phyloP scores from a whole-genome alignment of 2,888 invertebrate species.

The Rhamphomyia laevipes region DNA sequence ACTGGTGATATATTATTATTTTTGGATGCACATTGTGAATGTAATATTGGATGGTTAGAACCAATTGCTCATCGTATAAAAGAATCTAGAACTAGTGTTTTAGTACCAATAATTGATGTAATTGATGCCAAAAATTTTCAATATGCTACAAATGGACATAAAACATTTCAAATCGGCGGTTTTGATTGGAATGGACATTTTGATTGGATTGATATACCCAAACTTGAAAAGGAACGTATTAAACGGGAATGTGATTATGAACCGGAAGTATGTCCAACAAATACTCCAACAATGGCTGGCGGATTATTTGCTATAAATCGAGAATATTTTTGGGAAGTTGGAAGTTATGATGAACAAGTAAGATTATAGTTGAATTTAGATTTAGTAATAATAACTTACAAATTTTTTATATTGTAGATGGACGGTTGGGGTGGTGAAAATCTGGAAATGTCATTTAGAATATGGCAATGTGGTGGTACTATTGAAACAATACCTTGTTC shows the following conservation, averaged over 20 bases:
- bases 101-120: constrained; percentile 92
- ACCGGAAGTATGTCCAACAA: constrained; percentile 33
- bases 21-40: constrained; percentile 88
- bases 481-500: constrained; percentile 92
- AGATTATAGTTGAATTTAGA: not conserved
- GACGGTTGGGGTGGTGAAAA: constrained; percentile 98
- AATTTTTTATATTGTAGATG: constrained; percentile 45
- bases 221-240: constrained; percentile 32
- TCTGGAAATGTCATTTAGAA: constrained; percentile 92
- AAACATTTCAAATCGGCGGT: constrained; percentile 35
- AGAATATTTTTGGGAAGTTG: constrained; percentile 88
- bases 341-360: constrained; percentile 79
- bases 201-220: constrained; percentile 61
- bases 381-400: not conserved
- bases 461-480: constrained; percentile 78
- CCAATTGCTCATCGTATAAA: constrained; percentile 79
- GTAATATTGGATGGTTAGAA: constrained; percentile 69
- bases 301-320: constrained; percentile 90
- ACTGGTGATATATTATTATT: constrained; percentile 71
- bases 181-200: constrained; percentile 76
- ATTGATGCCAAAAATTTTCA: constrained; percentile 55
- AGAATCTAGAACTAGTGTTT: constrained; percentile 63
- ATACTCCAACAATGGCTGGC: constrained; percentile 97
- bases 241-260: constrained; percentile 26
- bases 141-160: constrained; percentile 38